These are phyloP conservation scores for Pherbina coryleti DNA, from an alignment of 2,888 invertebrate species.

Conservation along the genomic window DNA sequence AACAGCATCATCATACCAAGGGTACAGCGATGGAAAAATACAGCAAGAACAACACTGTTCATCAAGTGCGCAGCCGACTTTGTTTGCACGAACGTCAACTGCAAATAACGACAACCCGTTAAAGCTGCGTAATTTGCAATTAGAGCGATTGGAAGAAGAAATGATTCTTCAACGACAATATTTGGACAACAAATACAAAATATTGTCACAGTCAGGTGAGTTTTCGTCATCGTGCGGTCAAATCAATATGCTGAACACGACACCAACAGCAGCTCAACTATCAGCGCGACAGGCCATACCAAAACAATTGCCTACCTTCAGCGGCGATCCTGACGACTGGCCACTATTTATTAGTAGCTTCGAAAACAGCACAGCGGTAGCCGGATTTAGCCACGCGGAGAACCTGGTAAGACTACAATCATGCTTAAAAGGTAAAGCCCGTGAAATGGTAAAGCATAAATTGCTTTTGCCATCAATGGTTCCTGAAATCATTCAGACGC, in stretches of 20 bases:
- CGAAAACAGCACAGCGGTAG: conserved; percentile 36
- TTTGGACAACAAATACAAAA: background rate
- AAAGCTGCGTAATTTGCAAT: background rate
- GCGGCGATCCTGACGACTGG: conserved; percentile 39
- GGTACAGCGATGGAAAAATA: background rate
- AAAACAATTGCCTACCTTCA: conserved; percentile 35
- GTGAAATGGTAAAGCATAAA: conserved; percentile 35
- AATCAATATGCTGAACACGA: background rate
- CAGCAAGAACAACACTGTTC: background rate
- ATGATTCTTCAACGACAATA: background rate
- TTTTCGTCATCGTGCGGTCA: background rate
- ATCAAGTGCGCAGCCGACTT: background rate
- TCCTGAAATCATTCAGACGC: conserved; percentile 40
- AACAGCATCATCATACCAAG: background rate
- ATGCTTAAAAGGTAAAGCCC: conserved; percentile 38
- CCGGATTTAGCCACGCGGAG: conserved; percentile 35
- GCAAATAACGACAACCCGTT: background rate
- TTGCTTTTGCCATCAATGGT: conserved; percentile 36
- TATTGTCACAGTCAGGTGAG: background rate
- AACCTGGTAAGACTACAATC: conserved; percentile 37
- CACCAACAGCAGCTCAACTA: conserved; percentile 34
- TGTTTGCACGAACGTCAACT: background rate
- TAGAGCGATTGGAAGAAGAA: background rate
- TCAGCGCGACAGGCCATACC: conserved; percentile 33
- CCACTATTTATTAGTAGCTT: conserved; percentile 39